Percentiles rank a stretch among this genome's conserved stretches.
Evolutionary conservation across 2,888 invertebrate genomes (phyloP).

Genomic region (Ellobium chinense): DNA sequence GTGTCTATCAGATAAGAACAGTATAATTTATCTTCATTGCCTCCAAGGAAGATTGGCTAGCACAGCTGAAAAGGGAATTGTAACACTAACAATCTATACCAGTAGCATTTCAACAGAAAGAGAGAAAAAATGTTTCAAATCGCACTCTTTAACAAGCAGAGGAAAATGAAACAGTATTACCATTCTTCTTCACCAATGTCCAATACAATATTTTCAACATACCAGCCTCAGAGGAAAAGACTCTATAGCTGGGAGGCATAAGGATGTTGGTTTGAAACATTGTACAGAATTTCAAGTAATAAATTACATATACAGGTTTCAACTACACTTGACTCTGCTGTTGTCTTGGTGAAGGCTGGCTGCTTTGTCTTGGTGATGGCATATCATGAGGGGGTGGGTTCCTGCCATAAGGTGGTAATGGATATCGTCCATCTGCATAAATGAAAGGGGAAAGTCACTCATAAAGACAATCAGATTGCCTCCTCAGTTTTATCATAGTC

Average conservation of each 20-base stretch:
- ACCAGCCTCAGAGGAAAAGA: background rate
- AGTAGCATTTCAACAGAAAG: no score
- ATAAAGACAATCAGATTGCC: no score
- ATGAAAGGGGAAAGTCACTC: no score
- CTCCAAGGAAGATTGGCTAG: no score
- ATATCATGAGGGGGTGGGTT: constrained; percentile 34
- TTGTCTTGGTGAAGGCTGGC: constrained; percentile 26
- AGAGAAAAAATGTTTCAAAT: no score
- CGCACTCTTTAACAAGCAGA: no score
- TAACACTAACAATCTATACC: no score
- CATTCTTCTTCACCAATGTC: background rate
- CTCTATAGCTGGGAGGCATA: no score
- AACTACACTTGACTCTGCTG: constrained; percentile 43
- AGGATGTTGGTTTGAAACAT: background rate
- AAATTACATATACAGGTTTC: background rate
- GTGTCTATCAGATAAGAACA: no score
- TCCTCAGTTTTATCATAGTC: no score
- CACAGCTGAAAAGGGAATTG: no score
- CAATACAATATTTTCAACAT: background rate
- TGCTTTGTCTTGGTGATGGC: constrained; percentile 27
- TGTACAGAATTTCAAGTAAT: background rate
- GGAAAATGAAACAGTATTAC: background rate
- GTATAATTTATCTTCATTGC: no score
- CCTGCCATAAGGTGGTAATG: constrained; percentile 28
- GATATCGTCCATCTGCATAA: constrained; percentile 40